phyloP scores from a whole-genome alignment of 2,888 invertebrate genomes.

The Machimus rusticus region DNA sequence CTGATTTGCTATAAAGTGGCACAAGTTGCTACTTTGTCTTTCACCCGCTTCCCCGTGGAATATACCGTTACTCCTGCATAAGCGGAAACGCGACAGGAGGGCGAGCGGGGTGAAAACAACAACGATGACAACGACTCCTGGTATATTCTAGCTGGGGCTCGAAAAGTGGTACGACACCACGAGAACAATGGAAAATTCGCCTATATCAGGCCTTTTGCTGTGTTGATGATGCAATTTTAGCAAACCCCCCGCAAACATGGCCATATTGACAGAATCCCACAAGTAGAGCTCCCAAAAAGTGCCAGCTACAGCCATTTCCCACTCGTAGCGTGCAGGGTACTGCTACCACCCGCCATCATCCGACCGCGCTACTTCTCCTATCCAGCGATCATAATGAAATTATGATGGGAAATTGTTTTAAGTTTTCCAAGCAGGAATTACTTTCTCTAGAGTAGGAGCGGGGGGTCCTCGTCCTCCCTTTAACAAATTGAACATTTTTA shows the following conservation, averaged over 20 bases:
- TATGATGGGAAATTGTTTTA: conserved; percentile 33
- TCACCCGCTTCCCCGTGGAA: not conserved
- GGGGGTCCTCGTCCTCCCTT: not conserved
- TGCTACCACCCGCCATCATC: not conserved
- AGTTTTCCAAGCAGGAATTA: not conserved
- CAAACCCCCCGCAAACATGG: not conserved
- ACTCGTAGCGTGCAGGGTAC: not conserved
- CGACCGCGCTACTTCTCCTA: not conserved
- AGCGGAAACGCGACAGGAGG: not conserved
- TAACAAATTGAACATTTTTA: conserved; percentile 23
- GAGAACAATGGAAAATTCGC: conserved; percentile 24
- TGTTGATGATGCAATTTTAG: conserved; percentile 26
- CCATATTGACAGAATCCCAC: not conserved
- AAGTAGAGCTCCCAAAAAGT: not conserved
- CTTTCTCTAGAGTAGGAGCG: not conserved
- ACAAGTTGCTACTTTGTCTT: conserved; percentile 31
- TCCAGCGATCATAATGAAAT: conserved; percentile 24
- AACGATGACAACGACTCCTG: too few species aligned
- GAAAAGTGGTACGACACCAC: not conserved
- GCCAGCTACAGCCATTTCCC: not conserved
- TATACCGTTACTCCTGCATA: not conserved
- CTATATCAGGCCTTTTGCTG: not conserved
- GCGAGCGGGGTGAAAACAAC: not conserved
- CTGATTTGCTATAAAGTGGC: not conserved
- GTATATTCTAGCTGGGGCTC: not conserved